Percentiles rank a stretch among this genome's conserved stretches.
Conservation (phyloP, 2,888 invertebrate genomes). For the Himalopsyche kuldschensis region DNA sequence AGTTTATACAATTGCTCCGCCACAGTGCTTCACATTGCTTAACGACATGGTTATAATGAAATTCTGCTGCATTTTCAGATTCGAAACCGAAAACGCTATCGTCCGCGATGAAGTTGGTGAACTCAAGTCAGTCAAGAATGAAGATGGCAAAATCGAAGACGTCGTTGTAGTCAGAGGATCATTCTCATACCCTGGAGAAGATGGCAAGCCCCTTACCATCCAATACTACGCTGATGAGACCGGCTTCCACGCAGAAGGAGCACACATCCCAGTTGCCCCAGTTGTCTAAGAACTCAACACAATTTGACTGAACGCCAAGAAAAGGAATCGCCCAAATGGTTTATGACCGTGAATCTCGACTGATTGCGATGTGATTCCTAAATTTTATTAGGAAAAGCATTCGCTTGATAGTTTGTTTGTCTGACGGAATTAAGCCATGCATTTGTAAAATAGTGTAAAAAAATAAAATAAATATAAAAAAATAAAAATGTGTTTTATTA, state of each 20-base stretch:
- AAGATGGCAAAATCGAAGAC: slow-evolving; percentile 60
- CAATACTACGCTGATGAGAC: slow-evolving; percentile 64
- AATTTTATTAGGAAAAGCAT: slow-evolving; percentile 4
- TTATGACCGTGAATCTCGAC: background rate
- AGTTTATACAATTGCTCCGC: too few species aligned
- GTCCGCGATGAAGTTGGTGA: slow-evolving; percentile 56
- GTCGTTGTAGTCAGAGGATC: slow-evolving; percentile 63
- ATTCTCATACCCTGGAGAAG: slow-evolving; percentile 59
- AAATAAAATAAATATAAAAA: background rate
- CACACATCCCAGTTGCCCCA: slow-evolving; percentile 55
- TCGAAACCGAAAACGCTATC: slow-evolving; percentile 62
- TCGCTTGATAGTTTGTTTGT: background rate
- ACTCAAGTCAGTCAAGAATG: slow-evolving; percentile 51
- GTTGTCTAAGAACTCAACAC: background rate
- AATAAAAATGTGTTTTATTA: background rate
- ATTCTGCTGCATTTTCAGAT: slow-evolving; percentile 44
- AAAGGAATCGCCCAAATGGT: background rate
- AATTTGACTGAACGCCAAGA: background rate
- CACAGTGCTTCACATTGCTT: too few species aligned
- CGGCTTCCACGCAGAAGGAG: slow-evolving; percentile 65
- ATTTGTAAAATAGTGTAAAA: background rate
- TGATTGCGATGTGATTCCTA: slow-evolving; percentile 8
- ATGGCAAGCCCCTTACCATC: slow-evolving; percentile 58
- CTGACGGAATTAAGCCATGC: background rate
- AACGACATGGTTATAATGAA: too few species aligned